Percentiles rank a stretch among this genome's conserved stretches.
These are phyloP conservation scores for Acanthochromis polyacanthus DNA, from an alignment of 2,113 vertebrate species.

Conservation along the genomic window DNA sequence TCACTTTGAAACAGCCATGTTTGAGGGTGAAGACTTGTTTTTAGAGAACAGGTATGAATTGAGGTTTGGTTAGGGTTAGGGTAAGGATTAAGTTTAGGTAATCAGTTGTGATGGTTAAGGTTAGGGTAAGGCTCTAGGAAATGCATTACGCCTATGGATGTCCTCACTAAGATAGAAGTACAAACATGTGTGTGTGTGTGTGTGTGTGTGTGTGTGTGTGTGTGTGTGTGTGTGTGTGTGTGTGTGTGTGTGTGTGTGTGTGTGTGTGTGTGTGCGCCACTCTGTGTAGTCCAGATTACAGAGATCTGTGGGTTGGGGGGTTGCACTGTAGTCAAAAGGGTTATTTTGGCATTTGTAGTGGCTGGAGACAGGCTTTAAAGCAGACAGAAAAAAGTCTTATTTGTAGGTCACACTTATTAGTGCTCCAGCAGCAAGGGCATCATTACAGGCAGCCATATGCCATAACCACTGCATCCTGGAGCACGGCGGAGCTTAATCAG, in stretches of 20 bases:
- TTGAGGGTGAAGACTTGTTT: too few species aligned
- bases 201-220: constrained; percentile 33
- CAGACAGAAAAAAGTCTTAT: constrained; percentile 48
- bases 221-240: constrained; percentile 29
- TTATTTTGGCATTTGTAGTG: constrained; percentile 52
- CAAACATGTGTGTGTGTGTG: constrained; percentile 27
- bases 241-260: constrained; percentile 33
- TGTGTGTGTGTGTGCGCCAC: constrained; percentile 25
- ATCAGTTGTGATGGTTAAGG: too few species aligned
- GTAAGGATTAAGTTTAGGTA: too few species aligned
- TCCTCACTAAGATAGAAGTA: too few species aligned
- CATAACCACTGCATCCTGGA: constrained; percentile 41
- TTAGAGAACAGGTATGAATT: too few species aligned
- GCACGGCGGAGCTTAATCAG: constrained; percentile 13
- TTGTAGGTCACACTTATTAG: constrained; percentile 64
- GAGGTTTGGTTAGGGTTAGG: too few species aligned
- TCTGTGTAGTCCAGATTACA: constrained; percentile 67
- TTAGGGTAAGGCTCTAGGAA: too few species aligned
- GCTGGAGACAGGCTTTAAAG: constrained; percentile 57
- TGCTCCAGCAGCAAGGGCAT: constrained; percentile 33
- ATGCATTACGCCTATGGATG: too few species aligned
- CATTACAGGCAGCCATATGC: constrained; percentile 38
- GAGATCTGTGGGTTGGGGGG: constrained; percentile 56
- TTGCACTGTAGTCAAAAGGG: constrained; percentile 37
- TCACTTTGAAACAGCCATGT: too few species aligned